Evolutionary conservation across 2,797 vertebrate species (phyloP).

Genomic region (Uromys caudimaculatus): DNA sequence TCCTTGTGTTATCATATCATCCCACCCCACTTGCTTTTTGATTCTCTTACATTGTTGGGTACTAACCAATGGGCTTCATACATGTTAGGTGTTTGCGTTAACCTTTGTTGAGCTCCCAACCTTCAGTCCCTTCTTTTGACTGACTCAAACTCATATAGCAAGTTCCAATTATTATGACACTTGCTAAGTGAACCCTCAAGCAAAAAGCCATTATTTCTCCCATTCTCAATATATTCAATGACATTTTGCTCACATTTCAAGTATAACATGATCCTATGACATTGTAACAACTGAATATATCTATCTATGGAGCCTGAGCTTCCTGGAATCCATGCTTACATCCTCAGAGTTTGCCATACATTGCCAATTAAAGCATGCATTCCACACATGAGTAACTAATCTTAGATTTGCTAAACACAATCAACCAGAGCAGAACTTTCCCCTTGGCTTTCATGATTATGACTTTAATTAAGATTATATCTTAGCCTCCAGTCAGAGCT

Average conservation of each 20-base stretch:
- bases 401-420: conserved; percentile 8
- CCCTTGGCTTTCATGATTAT: conserved; percentile 50
- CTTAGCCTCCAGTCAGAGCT: neutral
- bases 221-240: neutral
- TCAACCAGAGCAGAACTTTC: neutral
- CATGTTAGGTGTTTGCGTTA: neutral
- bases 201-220: neutral
- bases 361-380: conserved; percentile 7
- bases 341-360: neutral
- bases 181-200: neutral
- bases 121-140: neutral
- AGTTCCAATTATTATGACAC: neutral
- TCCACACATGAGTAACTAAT: neutral
- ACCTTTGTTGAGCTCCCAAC: neutral
- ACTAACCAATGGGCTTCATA: too few relatives aligned
- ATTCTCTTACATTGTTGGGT: neutral
- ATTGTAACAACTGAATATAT: neutral
- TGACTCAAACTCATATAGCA: neutral
- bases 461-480: conserved; percentile 66
- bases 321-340: conserved; percentile 1
- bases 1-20: neutral
- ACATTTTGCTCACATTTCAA: neutral
- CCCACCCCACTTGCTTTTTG: neutral
- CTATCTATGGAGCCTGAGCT: neutral
- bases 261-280: neutral